Percentiles rank a stretch among this genome's conserved stretches.
Evolutionary conservation across 2,888 invertebrate species (phyloP).

Genomic region (Lepetodrilus schrolli): DNA sequence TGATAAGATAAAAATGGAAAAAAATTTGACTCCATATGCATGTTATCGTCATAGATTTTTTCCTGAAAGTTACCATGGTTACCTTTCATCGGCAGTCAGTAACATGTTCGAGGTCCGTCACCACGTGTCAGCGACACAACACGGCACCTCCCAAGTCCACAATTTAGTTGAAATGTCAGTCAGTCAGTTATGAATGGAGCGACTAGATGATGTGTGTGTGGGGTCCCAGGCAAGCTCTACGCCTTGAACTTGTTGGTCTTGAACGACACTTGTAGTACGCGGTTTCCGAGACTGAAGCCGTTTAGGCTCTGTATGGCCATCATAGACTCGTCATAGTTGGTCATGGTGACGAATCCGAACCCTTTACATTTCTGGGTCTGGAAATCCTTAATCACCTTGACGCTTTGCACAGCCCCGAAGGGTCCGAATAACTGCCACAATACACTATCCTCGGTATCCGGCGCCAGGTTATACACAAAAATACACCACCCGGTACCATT

Average conservation of each 20-base stretch:
- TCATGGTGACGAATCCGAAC: slow-evolving; percentile 98
- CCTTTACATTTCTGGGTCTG: slow-evolving; percentile 98
- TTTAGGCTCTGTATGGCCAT: slow-evolving; percentile 97
- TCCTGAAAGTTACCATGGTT: slow-evolving; percentile 23
- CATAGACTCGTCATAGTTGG: slow-evolving; percentile 96
- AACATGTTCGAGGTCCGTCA: slow-evolving; percentile 8
- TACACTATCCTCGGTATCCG: slow-evolving; percentile 92
- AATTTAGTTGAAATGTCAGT: slow-evolving; percentile 27
- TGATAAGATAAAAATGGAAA: slow-evolving; percentile 16
- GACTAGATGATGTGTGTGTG: slow-evolving; percentile 35
- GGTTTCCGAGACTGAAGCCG: slow-evolving; percentile 94
- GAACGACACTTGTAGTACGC: slow-evolving; percentile 97
- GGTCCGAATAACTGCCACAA: slow-evolving; percentile 97
- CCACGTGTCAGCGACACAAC: not conserved
- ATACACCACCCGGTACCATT: slow-evolving; percentile 86
- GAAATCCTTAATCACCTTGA: slow-evolving; percentile 95
- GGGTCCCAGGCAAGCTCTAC: too few species aligned
- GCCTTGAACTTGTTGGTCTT: slow-evolving; percentile 82
- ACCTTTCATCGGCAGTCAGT: slow-evolving; percentile 23
- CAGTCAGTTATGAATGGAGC: too few species aligned
- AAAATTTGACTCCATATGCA: slow-evolving; percentile 30
- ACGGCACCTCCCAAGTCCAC: slow-evolving; percentile 15
- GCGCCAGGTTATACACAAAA: slow-evolving; percentile 93
- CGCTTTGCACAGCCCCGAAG: slow-evolving; percentile 97
- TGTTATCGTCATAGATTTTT: slow-evolving; percentile 12